Percentiles rank a stretch among this genome's conserved stretches.
phyloP scores from a whole-genome alignment of 2,888 invertebrate species.

The Siphonodentalium dalli region DNA sequence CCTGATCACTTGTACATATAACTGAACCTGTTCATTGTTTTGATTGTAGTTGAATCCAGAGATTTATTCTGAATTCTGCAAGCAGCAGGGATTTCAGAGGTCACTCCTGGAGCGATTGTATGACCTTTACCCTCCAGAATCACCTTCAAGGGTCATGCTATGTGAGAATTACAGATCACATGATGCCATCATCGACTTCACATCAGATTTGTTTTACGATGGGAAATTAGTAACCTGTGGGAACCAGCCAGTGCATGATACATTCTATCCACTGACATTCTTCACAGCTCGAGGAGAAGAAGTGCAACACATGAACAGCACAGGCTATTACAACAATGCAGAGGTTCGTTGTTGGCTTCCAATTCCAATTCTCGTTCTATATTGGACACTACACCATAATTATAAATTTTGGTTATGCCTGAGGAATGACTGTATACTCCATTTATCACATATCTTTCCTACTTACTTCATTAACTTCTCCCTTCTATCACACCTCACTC shows the following conservation, averaged over 20 bases:
- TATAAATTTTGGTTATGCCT: too few relatives aligned
- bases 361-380: too few relatives aligned
- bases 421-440: background rate
- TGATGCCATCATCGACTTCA: conserved; percentile 80
- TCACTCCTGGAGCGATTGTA: conserved; percentile 81
- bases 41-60: conserved; percentile 76
- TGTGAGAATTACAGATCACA: conserved; percentile 86
- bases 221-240: conserved; percentile 78
- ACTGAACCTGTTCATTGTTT: too few relatives aligned
- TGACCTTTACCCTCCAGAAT: conserved; percentile 76
- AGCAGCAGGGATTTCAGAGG: conserved; percentile 66
- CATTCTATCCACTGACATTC: conserved; percentile 79
- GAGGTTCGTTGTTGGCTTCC: conserved; percentile 71
- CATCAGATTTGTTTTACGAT: conserved; percentile 83
- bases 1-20: too few relatives aligned
- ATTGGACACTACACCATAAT: too few relatives aligned
- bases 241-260: conserved; percentile 75
- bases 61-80: conserved; percentile 73
- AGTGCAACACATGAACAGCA: conserved; percentile 76
- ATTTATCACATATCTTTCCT: too few relatives aligned
- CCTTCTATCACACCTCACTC: too few relatives aligned
- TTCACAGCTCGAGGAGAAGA: conserved; percentile 83
- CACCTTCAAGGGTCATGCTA: conserved; percentile 80
- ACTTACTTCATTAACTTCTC: too few relatives aligned
- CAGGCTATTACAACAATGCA: conserved; percentile 82